Evolutionary conservation across 2,888 invertebrate species (phyloP).

Genomic region (Vesta saturnalis): DNA sequence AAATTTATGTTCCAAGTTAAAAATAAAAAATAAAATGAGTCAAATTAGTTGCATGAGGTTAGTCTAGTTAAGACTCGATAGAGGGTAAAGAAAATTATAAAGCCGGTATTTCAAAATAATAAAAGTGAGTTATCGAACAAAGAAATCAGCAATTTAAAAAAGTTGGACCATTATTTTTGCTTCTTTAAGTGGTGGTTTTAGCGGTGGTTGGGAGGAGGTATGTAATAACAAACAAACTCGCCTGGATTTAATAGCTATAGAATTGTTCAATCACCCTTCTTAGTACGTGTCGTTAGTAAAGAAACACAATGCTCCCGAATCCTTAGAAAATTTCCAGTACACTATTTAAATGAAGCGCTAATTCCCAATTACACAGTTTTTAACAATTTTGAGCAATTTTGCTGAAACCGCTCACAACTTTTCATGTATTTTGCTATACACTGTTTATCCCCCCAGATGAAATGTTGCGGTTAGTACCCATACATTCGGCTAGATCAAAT

Average conservation of each 20-base stretch:
- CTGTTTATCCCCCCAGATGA: slow-evolving; percentile 11
- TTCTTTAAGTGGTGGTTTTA: slow-evolving; percentile 26
- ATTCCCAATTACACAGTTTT: not conserved
- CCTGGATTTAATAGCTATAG: slow-evolving; percentile 20
- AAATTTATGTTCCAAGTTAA: no score
- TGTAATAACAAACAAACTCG: slow-evolving; percentile 33
- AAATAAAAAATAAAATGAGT: no score
- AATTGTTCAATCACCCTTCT: slow-evolving; percentile 35
- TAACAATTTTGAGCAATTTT: not conserved
- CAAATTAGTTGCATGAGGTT: no score
- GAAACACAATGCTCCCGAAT: slow-evolving; percentile 38
- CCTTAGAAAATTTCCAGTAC: slow-evolving; percentile 29
- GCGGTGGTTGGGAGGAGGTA: no score
- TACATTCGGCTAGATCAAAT: slow-evolving; percentile 18
- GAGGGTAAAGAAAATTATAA: no score
- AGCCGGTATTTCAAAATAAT: slow-evolving; percentile 12
- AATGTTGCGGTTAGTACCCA: slow-evolving; percentile 24
- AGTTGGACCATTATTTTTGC: slow-evolving; percentile 15
- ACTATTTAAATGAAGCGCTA: slow-evolving; percentile 20
- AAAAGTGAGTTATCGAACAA: slow-evolving; percentile 26
- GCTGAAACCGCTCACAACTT: slow-evolving; percentile 13
- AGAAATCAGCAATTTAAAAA: no score
- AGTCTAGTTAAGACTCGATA: no score
- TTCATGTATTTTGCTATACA: slow-evolving; percentile 10
- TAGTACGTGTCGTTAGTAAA: slow-evolving; percentile 24